Conservation (phyloP, 2,888 invertebrate species). For the Athalia circularis region DNA sequence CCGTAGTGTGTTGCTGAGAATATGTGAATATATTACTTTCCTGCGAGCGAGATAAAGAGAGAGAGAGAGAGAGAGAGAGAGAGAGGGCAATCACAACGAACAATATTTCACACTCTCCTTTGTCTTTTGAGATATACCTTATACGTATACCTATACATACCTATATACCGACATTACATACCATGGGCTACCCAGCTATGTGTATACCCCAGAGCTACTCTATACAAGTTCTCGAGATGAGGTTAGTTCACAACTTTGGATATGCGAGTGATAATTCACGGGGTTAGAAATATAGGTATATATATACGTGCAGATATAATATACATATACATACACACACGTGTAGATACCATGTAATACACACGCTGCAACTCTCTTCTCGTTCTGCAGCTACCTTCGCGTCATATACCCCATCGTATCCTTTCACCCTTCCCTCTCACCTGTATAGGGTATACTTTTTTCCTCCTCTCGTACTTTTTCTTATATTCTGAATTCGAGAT, state of each 20-base stretch:
- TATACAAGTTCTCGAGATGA: background rate
- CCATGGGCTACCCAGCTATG: too few relatives aligned
- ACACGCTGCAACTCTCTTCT: too few relatives aligned
- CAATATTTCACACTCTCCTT: conserved; percentile 43
- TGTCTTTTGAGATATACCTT: conserved; percentile 4
- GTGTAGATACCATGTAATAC: background rate
- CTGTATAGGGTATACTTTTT: too few relatives aligned
- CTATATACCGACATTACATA: too few relatives aligned
- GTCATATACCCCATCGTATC: too few relatives aligned
- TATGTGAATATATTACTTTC: conserved; percentile 60
- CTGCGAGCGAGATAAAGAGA: conserved; percentile 15
- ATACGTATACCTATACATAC: too few relatives aligned
- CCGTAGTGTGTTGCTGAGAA: conserved; percentile 56
- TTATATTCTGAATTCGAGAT: too few relatives aligned
- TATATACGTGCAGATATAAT: background rate
- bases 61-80: background rate
- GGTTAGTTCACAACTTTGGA: conserved; percentile 43
- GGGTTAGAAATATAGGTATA: background rate
- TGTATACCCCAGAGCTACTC: too few relatives aligned
- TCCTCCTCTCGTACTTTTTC: too few relatives aligned
- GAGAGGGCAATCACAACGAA: conserved; percentile 39
- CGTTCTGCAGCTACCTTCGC: too few relatives aligned
- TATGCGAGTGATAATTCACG: conserved; percentile 38
- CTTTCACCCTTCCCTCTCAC: too few relatives aligned
- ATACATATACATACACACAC: background rate